Conservation (phyloP, 2,797 vertebrate genomes). For the Onychomys torridus region DNA sequence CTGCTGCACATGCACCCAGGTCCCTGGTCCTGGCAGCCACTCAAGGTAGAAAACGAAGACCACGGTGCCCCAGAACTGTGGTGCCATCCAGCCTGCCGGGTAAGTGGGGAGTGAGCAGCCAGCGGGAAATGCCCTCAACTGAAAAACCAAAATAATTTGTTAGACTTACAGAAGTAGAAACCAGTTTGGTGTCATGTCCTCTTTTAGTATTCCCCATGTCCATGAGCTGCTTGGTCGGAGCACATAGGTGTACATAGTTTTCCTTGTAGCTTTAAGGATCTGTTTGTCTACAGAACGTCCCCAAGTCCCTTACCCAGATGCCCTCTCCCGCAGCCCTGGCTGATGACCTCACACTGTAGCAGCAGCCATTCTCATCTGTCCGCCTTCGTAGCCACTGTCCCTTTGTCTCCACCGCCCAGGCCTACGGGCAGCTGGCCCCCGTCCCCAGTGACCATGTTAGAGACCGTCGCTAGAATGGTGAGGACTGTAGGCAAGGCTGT, state of each 20-base stretch:
- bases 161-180: neutral
- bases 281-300: neutral
- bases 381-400: neutral
- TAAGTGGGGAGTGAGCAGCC: constrained; percentile 79
- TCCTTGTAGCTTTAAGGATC: constrained; percentile 1
- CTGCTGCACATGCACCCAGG: constrained; percentile 93
- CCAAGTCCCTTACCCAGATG: neutral
- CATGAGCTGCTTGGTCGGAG: neutral
- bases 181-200: neutral
- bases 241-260: neutral
- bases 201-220: neutral
- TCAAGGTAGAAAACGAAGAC: constrained; percentile 98
- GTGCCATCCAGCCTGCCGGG: constrained; percentile 98
- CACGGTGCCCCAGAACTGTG: constrained; percentile 97
- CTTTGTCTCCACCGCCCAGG: neutral
- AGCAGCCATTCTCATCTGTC: neutral
- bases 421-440: neutral
- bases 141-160: neutral
- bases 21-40: constrained; percentile 96
- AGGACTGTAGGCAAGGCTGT: neutral
- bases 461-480: neutral
- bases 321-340: neutral
- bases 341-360: neutral
- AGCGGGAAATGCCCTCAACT: neutral
- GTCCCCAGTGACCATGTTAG: neutral